Evolutionary conservation across 1,140 invertebrate species (phyloP).

Genomic region (Drosophila trapezifrons): DNA sequence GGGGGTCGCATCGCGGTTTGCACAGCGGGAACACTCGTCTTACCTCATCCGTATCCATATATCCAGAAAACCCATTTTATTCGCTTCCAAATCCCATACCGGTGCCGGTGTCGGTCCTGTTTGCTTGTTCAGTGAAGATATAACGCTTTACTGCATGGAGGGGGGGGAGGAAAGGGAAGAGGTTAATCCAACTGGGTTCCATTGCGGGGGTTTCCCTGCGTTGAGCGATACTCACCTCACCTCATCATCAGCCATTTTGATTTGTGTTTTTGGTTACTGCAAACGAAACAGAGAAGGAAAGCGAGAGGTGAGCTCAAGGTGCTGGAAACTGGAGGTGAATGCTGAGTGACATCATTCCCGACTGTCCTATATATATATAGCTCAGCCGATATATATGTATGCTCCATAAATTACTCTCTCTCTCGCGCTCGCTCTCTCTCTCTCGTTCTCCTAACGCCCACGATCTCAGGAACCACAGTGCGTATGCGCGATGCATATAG

Average conservation of each 20-base stretch:
- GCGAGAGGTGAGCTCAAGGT: constrained; percentile 28
- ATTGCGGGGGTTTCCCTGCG: too few relatives aligned
- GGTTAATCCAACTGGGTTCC: constrained; percentile 18
- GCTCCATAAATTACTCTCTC: constrained; percentile 39
- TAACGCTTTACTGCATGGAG: constrained; percentile 19
- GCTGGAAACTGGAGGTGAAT: constrained; percentile 42
- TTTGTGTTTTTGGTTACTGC: constrained; percentile 84
- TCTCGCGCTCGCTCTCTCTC: background rate
- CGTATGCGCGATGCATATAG: constrained; percentile 70
- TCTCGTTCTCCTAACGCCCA: constrained; percentile 9
- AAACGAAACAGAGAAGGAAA: constrained; percentile 52
- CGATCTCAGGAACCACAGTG: constrained; percentile 48
- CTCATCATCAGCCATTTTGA: constrained; percentile 94
- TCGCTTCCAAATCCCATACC: background rate
- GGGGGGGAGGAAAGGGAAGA: background rate
- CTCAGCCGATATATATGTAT: constrained; percentile 5
- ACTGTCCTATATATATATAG: constrained; percentile 39
- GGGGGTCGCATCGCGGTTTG: background rate
- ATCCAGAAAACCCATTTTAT: background rate
- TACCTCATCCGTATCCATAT: constrained; percentile 6
- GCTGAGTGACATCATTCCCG: constrained; percentile 54
- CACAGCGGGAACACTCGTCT: background rate
- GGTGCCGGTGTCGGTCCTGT: background rate
- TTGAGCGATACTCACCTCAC: constrained; percentile 89
- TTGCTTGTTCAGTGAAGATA: constrained; percentile 4